Percentiles rank a stretch among this genome's conserved stretches.
These are phyloP conservation scores for Chymomyza fuscimana DNA, from an alignment of 2,888 invertebrate species.

Conservation along the genomic window DNA sequence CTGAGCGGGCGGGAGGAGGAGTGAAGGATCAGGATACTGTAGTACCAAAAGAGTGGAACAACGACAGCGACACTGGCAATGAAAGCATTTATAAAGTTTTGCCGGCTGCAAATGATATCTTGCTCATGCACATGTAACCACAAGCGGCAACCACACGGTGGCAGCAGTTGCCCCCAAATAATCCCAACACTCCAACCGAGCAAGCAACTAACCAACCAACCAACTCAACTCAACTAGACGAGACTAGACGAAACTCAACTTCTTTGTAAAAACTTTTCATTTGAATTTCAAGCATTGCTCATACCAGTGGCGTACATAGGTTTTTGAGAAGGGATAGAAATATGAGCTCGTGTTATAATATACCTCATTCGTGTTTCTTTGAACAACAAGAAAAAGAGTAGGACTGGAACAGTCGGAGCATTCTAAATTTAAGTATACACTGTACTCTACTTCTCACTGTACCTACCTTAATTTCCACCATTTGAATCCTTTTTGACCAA, in stretches of 20 bases:
- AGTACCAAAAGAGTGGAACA: conserved; percentile 6
- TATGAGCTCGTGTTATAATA: too few relatives aligned
- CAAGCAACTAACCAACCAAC: conserved; percentile 15
- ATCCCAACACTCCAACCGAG: too few relatives aligned
- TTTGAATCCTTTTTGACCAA: too few relatives aligned
- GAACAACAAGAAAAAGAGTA: too few relatives aligned
- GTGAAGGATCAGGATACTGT: background rate
- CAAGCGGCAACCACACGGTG: conserved; percentile 61
- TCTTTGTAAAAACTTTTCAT: conserved; percentile 71
- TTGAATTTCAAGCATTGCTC: conserved; percentile 64
- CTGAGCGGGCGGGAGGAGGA: background rate
- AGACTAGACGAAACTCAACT: background rate
- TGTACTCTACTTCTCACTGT: too few relatives aligned
- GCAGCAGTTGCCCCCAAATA: conserved; percentile 4
- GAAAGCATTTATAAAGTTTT: conserved; percentile 69
- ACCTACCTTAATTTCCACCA: too few relatives aligned
- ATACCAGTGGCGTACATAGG: background rate
- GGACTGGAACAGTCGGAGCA: too few relatives aligned
- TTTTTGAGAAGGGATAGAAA: too few relatives aligned
- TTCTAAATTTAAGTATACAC: too few relatives aligned
- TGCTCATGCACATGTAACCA: conserved; percentile 66
- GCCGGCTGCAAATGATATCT: conserved; percentile 72
- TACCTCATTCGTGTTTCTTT: too few relatives aligned
- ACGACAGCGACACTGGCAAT: conserved; percentile 1
- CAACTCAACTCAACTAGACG: conserved; percentile 27